Percentiles rank a stretch among this genome's conserved stretches.
These are phyloP conservation scores for Bombycilla garrulus DNA, from an alignment of 2,113 vertebrate species.

Conservation along the genomic window DNA sequence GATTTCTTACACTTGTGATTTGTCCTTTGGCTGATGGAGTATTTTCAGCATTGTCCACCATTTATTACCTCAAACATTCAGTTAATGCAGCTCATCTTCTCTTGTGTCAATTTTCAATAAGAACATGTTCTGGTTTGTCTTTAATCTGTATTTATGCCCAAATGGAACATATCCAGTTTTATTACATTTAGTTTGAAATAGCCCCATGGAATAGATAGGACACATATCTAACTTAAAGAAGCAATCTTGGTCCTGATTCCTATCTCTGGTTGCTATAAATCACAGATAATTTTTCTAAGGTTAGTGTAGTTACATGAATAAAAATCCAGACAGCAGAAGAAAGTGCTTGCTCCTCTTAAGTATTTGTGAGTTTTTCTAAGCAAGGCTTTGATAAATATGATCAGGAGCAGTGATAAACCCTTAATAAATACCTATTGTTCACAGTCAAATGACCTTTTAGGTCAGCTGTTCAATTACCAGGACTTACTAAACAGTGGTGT, in stretches of 20 bases:
- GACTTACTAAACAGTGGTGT: background rate
- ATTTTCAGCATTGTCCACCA: background rate
- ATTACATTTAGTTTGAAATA: background rate
- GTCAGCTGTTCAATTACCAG: constrained; percentile 23
- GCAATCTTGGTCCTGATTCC: background rate
- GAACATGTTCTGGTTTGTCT: background rate
- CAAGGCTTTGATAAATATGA: background rate
- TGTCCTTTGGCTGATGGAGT: background rate
- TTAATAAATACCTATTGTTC: constrained; percentile 11
- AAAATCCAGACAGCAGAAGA: background rate
- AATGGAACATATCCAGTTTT: background rate
- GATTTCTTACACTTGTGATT: background rate
- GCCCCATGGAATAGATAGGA: background rate
- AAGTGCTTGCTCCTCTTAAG: background rate
- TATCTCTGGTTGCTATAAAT: background rate
- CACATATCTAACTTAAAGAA: background rate
- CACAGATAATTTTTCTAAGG: background rate
- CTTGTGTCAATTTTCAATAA: background rate
- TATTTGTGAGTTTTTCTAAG: background rate
- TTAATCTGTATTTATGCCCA: background rate
- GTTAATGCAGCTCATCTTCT: background rate
- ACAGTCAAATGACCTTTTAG: constrained; percentile 13
- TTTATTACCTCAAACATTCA: background rate
- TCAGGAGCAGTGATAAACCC: background rate
- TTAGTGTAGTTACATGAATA: background rate